Percentiles rank a stretch among this genome's conserved stretches.
These are phyloP conservation scores for Diorhabda carinulata DNA, from an alignment of 1,140 invertebrate genomes.

Conservation along the genomic window DNA sequence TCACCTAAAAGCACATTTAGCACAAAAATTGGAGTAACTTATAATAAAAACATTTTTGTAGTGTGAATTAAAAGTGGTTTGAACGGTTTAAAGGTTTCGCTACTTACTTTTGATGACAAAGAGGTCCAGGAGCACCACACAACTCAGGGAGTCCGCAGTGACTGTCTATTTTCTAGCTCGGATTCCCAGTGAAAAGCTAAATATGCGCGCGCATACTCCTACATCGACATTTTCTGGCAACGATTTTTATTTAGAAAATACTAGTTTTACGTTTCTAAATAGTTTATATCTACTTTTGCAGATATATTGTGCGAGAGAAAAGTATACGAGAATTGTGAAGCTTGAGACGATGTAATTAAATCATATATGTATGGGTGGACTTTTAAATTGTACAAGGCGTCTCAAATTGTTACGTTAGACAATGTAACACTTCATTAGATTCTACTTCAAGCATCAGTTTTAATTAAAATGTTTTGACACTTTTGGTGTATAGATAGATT, in stretches of 20 bases:
- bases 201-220: constrained; percentile 26
- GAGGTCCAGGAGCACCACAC: constrained; percentile 48
- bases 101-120: constrained; percentile 30
- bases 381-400: background rate
- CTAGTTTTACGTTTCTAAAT: constrained; percentile 21
- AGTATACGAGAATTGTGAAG: constrained; percentile 4
- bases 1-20: too few species aligned
- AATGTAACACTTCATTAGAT: too few species aligned
- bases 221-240: constrained; percentile 15
- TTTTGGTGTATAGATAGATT: too few species aligned
- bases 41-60: too few species aligned
- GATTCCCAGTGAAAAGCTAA: constrained; percentile 15
- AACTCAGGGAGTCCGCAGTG: constrained; percentile 47
- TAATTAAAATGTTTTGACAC: too few species aligned
- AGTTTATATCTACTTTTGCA: constrained; percentile 12
- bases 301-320: background rate
- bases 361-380: background rate
- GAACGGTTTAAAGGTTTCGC: too few species aligned
- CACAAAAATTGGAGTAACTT: too few species aligned
- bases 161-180: constrained; percentile 31
- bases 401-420: background rate
- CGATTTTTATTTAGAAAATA: constrained; percentile 30
- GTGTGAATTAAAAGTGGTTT: too few species aligned
- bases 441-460: too few species aligned
- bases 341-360: background rate